phyloP scores from a whole-genome alignment of 2,888 invertebrate species.

The Endotricha flammealis region DNA sequence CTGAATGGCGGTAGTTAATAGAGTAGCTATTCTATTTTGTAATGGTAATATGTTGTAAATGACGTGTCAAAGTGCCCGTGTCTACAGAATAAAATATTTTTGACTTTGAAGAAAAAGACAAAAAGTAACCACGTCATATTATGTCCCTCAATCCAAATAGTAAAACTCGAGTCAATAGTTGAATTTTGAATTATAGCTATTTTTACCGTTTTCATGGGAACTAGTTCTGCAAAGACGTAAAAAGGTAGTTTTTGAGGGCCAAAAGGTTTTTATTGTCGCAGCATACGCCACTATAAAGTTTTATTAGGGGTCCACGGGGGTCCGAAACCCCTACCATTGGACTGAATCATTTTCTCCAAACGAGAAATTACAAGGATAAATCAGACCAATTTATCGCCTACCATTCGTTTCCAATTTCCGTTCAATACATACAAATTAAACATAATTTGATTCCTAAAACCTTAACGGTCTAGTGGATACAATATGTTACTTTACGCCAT shows the following conservation, averaged over 20 bases:
- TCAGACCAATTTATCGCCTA: constrained; percentile 1
- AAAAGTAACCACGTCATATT: no score
- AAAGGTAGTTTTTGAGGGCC: constrained; percentile 30
- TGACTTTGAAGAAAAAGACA: no score
- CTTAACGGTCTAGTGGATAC: no score
- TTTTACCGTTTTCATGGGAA: constrained; percentile 9
- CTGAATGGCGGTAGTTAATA: no score
- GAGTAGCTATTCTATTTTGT: no score
- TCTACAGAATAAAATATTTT: no score
- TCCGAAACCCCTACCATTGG: constrained; percentile 8
- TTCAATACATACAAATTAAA: background rate
- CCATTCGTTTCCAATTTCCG: background rate
- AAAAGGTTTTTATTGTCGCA: constrained; percentile 38
- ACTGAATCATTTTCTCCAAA: constrained; percentile 8
- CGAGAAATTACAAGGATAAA: constrained; percentile 1
- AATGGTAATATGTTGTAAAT: no score
- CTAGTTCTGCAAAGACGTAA: constrained; percentile 15
- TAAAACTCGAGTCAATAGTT: constrained; percentile 1
- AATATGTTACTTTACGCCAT: no score
- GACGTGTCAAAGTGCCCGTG: no score
- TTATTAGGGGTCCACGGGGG: constrained; percentile 29
- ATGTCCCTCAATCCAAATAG: no score
- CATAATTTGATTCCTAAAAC: background rate
- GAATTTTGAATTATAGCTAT: constrained; percentile 17
- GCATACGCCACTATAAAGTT: constrained; percentile 43